phyloP scores from a whole-genome alignment of 2,888 invertebrate species.

The Oeneis ivallda region DNA sequence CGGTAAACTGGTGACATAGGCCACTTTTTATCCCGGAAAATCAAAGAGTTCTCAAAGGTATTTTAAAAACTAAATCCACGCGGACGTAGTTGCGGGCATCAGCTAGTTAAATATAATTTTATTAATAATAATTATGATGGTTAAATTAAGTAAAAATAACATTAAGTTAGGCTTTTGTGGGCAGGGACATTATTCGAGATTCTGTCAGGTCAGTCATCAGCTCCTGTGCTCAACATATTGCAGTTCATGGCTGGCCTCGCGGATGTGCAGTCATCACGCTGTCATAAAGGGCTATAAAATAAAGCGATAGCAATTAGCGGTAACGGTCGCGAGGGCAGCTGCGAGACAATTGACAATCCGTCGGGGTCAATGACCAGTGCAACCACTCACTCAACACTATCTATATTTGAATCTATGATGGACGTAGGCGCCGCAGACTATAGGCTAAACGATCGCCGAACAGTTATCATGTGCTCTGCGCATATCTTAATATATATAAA shows the following conservation, averaged over 20 bases:
- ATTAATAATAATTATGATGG: too few relatives aligned
- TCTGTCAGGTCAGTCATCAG: too few relatives aligned
- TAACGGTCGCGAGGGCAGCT: conserved; percentile 62
- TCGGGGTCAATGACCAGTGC: conserved; percentile 63
- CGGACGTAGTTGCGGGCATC: too few relatives aligned
- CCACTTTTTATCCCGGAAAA: too few relatives aligned
- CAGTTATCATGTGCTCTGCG: not conserved
- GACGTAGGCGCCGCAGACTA: not conserved
- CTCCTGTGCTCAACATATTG: not conserved
- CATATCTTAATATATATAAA: too few relatives aligned
- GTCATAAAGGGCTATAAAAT: conserved; percentile 61
- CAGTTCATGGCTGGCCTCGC: conserved; percentile 12
- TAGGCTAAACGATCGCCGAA: not conserved
- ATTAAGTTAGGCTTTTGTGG: too few relatives aligned
- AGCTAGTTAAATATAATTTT: too few relatives aligned
- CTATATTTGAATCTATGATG: conserved; percentile 29
- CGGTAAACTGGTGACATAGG: too few relatives aligned
- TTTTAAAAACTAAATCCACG: too few relatives aligned
- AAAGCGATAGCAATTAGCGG: conserved; percentile 63
- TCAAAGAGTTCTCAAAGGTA: too few relatives aligned
- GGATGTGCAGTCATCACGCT: conserved; percentile 27
- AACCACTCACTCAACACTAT: conserved; percentile 32
- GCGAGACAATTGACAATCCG: conserved; percentile 72
- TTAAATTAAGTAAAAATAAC: too few relatives aligned
- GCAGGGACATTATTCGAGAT: too few relatives aligned